Conservation (phyloP, 2,113 vertebrate genomes). For the Lophura nycthemera region DNA sequence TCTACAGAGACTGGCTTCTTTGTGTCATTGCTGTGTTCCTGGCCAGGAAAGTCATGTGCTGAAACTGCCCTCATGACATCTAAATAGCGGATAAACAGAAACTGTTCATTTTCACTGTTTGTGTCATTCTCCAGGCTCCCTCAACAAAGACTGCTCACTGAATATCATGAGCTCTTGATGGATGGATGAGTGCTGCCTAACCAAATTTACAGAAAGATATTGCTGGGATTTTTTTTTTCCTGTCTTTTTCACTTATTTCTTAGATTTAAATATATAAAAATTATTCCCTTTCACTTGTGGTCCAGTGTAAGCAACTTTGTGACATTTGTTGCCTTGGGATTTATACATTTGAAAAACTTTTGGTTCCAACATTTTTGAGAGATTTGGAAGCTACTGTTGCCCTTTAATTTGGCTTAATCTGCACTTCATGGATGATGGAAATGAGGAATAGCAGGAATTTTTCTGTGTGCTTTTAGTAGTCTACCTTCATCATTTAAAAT, state of each 20-base stretch:
- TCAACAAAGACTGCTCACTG: neutral
- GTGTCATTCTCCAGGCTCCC: neutral
- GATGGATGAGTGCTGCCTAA: neutral
- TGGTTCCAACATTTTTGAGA: conserved; percentile 60
- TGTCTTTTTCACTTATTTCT: neutral
- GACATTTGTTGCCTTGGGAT: conserved; percentile 63
- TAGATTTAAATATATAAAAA: conserved; percentile 22
- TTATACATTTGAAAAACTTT: conserved; percentile 61
- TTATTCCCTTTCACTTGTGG: conserved; percentile 2
- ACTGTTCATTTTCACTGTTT: neutral
- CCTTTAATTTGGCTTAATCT: conserved; percentile 12
- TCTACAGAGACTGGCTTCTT: conserved; percentile 42
- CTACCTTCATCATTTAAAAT: neutral
- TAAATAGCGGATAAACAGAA: neutral
- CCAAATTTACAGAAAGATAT: neutral
- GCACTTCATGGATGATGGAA: neutral
- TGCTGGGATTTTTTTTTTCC: neutral
- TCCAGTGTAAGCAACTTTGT: conserved; percentile 69
- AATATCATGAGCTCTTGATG: neutral
- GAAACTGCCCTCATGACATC: neutral
- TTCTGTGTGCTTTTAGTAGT: conserved; percentile 10
- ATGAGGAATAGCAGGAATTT: neutral
- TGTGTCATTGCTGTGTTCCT: neutral
- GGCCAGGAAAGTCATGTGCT: conserved; percentile 11
- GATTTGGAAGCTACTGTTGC: conserved; percentile 48